Evolutionary conservation across 2,797 vertebrate genomes (phyloP).

Genomic region (Buceros bicornis): DNA sequence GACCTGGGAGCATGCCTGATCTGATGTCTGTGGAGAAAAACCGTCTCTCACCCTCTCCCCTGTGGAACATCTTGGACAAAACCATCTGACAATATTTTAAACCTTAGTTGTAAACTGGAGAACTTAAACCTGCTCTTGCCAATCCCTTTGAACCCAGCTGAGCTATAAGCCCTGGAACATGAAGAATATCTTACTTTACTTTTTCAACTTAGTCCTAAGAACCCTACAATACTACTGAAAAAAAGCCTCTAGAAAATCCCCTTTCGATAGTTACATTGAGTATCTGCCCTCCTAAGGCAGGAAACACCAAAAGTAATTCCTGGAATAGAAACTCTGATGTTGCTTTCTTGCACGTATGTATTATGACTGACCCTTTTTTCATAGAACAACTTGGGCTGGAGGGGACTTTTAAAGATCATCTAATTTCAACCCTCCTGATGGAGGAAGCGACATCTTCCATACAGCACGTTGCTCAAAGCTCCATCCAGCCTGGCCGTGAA

Average conservation of each 20-base stretch:
- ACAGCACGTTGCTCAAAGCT: too few species aligned
- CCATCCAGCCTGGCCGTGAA: too few species aligned
- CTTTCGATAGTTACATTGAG: not conserved
- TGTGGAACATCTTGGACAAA: not conserved
- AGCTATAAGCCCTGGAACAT: not conserved
- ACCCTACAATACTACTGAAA: not conserved
- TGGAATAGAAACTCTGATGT: not conserved
- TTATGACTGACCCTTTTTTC: accelerated
- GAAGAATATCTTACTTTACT: not conserved
- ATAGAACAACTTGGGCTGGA: too few species aligned
- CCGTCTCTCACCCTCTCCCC: not conserved
- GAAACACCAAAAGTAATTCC: not conserved
- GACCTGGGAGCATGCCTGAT: not conserved
- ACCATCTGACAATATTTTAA: not conserved
- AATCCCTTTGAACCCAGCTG: not conserved
- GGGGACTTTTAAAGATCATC: too few species aligned
- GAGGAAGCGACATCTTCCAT: too few species aligned
- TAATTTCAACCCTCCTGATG: too few species aligned
- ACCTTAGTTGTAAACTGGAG: not conserved
- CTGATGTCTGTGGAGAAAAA: not conserved
- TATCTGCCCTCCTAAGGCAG: not conserved
- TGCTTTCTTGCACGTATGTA: not conserved
- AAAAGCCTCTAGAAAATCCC: not conserved
- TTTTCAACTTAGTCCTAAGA: not conserved
- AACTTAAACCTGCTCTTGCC: not conserved